Base-by-base conservation (phyloP, 2,113 vertebrate genomes). In the Caranx melampygus region DNA sequence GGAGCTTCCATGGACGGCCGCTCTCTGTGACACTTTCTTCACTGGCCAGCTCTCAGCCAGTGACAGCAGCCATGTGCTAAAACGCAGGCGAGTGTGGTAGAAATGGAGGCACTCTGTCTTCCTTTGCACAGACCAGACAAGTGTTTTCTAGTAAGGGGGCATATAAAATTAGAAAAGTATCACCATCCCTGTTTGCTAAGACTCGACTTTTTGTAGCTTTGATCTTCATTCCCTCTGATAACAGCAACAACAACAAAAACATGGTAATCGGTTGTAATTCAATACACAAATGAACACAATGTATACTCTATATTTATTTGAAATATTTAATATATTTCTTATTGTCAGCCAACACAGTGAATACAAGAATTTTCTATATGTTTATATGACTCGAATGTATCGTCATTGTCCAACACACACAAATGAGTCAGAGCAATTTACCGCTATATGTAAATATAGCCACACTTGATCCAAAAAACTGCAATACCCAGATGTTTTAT, bases 1-100 rank as follows among this genome's bases (percentile, higher is more conserved):
- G 82, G 79, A 71, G 85, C 78, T 63, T 87, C 78, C 75, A 70
- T 54, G 80, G 87, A 85, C 84, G 75, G 79, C 73, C 79, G 60
- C 83, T 76, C 83, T 83, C 83, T 73, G 72, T 75, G 87, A 87
- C 87, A 82, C 89, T 77, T 66, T 68, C 65, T 74, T 76, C 72
- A 73, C 67, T 40, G 82, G 77, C 83, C 87, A 74, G 74, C 78
- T 85, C 80, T 63, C 79, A 62, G 86, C 72, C 72, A 18, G 47
- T 77, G 88, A 88, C 85, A 79, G 62, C 44, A 73, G 79, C 84
- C 72, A 31, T 80, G 87, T 82, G 87, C 79, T 88, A 70, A 84
- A 72, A 81, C 74, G 69, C 62, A 61, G 70, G 67, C 61, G 16
- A 61, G 83, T 79, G 66, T 57, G 42, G 55, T 40, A 15, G 64